These are phyloP conservation scores for Sceliomorpha sp. DNA, from an alignment of 2,888 invertebrate species.

Conservation along the genomic window DNA sequence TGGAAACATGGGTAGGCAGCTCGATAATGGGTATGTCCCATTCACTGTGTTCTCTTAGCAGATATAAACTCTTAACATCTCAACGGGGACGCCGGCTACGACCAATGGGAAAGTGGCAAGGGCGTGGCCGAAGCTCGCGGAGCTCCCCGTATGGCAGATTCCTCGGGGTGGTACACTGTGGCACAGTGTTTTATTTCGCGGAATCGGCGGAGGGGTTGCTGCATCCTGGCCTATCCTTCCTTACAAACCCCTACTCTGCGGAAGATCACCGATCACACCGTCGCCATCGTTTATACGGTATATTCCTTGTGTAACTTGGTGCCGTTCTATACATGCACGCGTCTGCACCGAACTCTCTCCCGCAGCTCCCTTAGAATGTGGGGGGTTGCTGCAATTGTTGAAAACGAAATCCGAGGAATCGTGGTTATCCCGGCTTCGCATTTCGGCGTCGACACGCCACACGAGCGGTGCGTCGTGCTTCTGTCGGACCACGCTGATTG, in stretches of 20 bases:
- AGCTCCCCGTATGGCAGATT: slow-evolving; percentile 66
- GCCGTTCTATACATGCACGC: slow-evolving; percentile 17
- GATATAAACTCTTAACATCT: slow-evolving; percentile 76
- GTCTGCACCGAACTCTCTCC: slow-evolving; percentile 17
- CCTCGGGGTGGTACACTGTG: slow-evolving; percentile 76
- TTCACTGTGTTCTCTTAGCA: slow-evolving; percentile 60
- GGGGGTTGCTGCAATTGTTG: slow-evolving; percentile 76
- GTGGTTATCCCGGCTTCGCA: slow-evolving; percentile 44
- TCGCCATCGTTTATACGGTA: slow-evolving; percentile 57
- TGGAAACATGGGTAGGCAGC: slow-evolving; percentile 58
- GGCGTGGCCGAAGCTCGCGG: slow-evolving; percentile 61
- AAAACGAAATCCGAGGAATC: slow-evolving; percentile 64
- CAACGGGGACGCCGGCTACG: slow-evolving; percentile 60
- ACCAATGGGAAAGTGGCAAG: slow-evolving; percentile 60
- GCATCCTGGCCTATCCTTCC: slow-evolving; percentile 69
- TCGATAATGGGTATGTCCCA: slow-evolving; percentile 68
- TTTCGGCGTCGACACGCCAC: slow-evolving; percentile 53
- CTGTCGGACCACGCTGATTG: no score
- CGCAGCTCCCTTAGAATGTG: slow-evolving; percentile 32
- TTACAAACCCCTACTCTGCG: slow-evolving; percentile 54
- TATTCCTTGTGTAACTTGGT: slow-evolving; percentile 56
- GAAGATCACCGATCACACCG: slow-evolving; percentile 34
- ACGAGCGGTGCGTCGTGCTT: slow-evolving; percentile 27
- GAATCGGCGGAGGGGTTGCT: slow-evolving; percentile 64
- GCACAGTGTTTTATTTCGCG: slow-evolving; percentile 76